Evolutionary conservation across 2,888 invertebrate genomes (phyloP), one percentile per base, ranked within the genome.

Genomic region (Peribatodes rhomboidaria): DNA sequence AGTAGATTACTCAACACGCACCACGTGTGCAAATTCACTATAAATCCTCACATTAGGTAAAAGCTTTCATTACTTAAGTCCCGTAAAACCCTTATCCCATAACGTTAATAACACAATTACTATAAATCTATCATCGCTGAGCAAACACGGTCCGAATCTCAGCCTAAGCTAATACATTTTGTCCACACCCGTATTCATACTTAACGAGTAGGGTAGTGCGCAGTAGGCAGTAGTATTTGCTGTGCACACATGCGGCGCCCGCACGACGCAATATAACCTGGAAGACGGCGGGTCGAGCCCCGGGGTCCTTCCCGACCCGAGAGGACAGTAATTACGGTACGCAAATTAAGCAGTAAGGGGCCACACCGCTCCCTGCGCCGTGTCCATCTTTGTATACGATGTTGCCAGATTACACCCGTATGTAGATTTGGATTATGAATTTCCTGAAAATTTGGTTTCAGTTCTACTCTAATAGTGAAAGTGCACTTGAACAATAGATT

Each of bases 311-410:
- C 88, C 90, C 85, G 83, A 85, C 89, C 92, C 92, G 86, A 87
- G 89, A 92, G 92, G 93, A 93, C 93, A 93, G 94, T 93, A 94
- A 94, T 94, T 94, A 94, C 93, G 92, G 93, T 92, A 93, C 93
- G 94, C 94, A 94, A 94, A 94, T 94, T 93, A 93, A 93, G 94
- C 93, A 93, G 93, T 92, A 88, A 91, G 92, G 90, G 90, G 86
- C 86, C 88, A 78, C 74, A 72, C 74, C 85, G 84, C 82, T 80
- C 84, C 73, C 81, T 84, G 75, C 75, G 52, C 72, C 81, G 85
- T 90, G 90, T 90, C 91, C 92, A 90, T 91, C 91, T 90, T 90
- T 90, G 89, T 89, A 78, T 85, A 78, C 80, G 78, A 76, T 60
- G 56, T 46, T 56, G 56, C 60, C 46, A 65, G 59, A 44, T 59